These are phyloP conservation scores for Aurelia coerulea DNA, from an alignment of 30 jellyfish, hydroid and myxozoan genomes.

Conservation along the genomic window DNA sequence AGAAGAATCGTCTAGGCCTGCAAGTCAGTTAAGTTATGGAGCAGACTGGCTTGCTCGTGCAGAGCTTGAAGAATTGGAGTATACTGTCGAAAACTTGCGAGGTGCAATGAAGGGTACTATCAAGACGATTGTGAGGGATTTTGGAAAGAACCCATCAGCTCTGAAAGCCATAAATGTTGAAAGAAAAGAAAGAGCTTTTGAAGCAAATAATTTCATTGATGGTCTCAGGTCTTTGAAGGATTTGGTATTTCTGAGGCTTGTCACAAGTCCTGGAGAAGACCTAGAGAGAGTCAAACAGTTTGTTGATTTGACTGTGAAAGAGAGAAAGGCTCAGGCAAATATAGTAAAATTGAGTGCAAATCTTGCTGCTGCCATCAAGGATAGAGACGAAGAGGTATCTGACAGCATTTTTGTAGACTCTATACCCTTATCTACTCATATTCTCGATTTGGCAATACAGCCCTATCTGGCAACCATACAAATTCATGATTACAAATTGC, in stretches of 20 bases:
- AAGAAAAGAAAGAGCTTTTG: conserved; percentile 82
- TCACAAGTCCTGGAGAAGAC: conserved; percentile 88
- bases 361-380: conserved; percentile 54
- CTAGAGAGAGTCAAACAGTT: conserved; percentile 69
- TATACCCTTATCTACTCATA: no score
- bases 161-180: conserved; percentile 69
- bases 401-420: no score
- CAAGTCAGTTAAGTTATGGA: conserved; percentile 29
- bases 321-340: conserved; percentile 66
- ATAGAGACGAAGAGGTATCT: conserved; percentile 74
- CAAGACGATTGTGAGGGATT: conserved; percentile 63
- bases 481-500: no score
- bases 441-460: no score
- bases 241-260: conserved; percentile 67
- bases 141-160: conserved; percentile 87
- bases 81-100: conserved; percentile 15
- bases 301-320: conserved; percentile 60
- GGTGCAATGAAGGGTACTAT: conserved; percentile 43
- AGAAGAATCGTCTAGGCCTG: conserved; percentile 48
- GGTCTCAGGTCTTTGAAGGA: conserved; percentile 64
- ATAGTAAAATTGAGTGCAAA: conserved; percentile 70
- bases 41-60: conserved; percentile 73
- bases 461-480: no score
- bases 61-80: conserved; percentile 41
- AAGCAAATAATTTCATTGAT: conserved; percentile 77